Conservation (phyloP, 1,140 invertebrate species). For the Drosophila orena region DNA sequence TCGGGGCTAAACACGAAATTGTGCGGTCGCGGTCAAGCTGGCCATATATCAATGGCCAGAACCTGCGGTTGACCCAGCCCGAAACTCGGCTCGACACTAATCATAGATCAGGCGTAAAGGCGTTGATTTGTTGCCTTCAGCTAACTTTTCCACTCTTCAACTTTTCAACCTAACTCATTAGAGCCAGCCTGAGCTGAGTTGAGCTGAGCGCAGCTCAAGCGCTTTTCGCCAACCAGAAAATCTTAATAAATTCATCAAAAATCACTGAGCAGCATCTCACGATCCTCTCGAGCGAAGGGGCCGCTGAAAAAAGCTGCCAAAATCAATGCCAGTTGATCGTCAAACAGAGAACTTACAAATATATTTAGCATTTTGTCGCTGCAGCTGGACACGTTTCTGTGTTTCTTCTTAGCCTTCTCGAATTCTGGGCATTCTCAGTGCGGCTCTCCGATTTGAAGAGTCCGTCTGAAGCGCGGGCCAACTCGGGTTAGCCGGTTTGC, state of each 20-base stretch:
- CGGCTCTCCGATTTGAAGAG: constrained; percentile 27
- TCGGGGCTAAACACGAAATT: constrained; percentile 54
- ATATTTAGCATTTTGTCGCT: constrained; percentile 81
- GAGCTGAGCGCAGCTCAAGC: neutral
- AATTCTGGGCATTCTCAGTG: constrained; percentile 1
- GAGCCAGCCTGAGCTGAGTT: constrained; percentile 29
- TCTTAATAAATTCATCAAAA: constrained; percentile 83
- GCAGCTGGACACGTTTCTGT: constrained; percentile 58
- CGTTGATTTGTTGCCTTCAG: constrained; percentile 67
- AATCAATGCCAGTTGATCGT: constrained; percentile 80
- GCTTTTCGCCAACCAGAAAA: constrained; percentile 50
- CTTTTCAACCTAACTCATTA: constrained; percentile 75
- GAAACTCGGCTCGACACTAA: constrained; percentile 68
- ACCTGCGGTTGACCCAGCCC: constrained; percentile 37
- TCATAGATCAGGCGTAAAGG: constrained; percentile 78
- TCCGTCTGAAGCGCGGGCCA: constrained; percentile 16
- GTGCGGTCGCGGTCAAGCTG: constrained; percentile 65
- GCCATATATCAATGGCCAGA: constrained; percentile 63
- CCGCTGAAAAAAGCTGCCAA: constrained; percentile 14
- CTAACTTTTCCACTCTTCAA: constrained; percentile 40
- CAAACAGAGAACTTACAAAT: constrained; percentile 79
- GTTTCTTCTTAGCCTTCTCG: constrained; percentile 4
- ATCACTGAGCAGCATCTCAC: constrained; percentile 75
- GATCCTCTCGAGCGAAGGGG: constrained; percentile 52
- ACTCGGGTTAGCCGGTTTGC: constrained; percentile 47